phyloP scores from a whole-genome alignment of 2,888 invertebrate genomes.

The Polyploca ridens region DNA sequence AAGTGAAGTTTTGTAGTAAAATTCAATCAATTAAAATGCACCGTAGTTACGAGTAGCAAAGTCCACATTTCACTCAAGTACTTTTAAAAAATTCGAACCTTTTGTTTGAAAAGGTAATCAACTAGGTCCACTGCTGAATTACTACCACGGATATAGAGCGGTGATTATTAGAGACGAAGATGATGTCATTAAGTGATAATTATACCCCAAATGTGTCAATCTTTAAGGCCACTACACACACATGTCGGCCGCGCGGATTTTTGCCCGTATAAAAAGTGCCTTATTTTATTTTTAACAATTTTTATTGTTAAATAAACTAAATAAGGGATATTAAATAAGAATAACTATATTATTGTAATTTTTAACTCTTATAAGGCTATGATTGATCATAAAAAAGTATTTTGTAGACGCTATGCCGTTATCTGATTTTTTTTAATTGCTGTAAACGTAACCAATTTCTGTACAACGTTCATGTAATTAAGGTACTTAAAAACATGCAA shows the following conservation, averaged over 20 bases:
- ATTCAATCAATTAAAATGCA: too few relatives aligned
- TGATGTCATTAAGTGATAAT: not conserved
- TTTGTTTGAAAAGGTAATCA: not conserved
- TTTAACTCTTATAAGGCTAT: not conserved
- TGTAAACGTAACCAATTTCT: too few relatives aligned
- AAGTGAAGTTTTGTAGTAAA: not conserved
- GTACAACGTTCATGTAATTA: not conserved
- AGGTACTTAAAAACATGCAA: not conserved
- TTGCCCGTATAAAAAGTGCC: constrained; percentile 1
- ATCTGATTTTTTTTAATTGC: not conserved
- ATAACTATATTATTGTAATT: not conserved
- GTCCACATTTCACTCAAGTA: not conserved
- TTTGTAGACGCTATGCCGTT: not conserved
- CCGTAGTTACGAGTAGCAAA: too few relatives aligned
- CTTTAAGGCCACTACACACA: not conserved
- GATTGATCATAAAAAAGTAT: not conserved
- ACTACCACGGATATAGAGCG: not conserved
- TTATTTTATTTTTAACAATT: not conserved
- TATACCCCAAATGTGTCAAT: not conserved
- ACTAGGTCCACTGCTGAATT: not conserved
- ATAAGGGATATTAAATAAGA: not conserved
- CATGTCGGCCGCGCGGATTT: not conserved
- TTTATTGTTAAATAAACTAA: not conserved
- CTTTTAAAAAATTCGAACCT: not conserved
- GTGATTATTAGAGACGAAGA: not conserved